These are phyloP conservation scores for Oplegnathus fasciatus DNA, from an alignment of 2,113 vertebrate genomes.

Conservation along the genomic window DNA sequence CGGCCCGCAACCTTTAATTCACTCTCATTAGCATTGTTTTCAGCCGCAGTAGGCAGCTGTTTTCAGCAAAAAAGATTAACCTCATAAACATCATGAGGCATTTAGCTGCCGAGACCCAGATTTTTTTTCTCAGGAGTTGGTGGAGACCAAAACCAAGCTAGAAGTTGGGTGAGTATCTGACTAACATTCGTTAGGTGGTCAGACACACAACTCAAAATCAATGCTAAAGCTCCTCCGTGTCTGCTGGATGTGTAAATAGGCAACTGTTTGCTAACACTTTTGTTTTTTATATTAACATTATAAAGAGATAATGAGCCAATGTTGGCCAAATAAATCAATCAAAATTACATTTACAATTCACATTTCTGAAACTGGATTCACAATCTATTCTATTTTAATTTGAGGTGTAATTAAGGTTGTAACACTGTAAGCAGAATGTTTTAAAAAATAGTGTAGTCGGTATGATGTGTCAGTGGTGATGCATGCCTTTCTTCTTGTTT, in stretches of 20 bases:
- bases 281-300: too few species aligned
- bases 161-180: neutral
- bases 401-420: neutral
- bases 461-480: slow-evolving; percentile 44
- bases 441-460: neutral
- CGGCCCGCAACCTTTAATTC: neutral
- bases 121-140: neutral
- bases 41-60: too few species aligned
- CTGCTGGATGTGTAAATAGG: neutral
- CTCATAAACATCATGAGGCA: too few species aligned
- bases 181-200: neutral
- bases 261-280: neutral
- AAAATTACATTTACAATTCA: neutral
- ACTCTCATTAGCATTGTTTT: neutral
- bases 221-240: neutral
- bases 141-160: neutral
- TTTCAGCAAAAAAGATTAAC: too few species aligned
- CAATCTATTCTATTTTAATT: neutral
- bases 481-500: slow-evolving; percentile 44
- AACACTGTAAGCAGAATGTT: neutral
- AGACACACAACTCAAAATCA: neutral
- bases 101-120: neutral
- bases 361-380: neutral
- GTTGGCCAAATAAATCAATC: neutral
- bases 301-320: neutral